Conservation (phyloP, 2,113 vertebrate genomes). For the Canis aureus region DNA sequence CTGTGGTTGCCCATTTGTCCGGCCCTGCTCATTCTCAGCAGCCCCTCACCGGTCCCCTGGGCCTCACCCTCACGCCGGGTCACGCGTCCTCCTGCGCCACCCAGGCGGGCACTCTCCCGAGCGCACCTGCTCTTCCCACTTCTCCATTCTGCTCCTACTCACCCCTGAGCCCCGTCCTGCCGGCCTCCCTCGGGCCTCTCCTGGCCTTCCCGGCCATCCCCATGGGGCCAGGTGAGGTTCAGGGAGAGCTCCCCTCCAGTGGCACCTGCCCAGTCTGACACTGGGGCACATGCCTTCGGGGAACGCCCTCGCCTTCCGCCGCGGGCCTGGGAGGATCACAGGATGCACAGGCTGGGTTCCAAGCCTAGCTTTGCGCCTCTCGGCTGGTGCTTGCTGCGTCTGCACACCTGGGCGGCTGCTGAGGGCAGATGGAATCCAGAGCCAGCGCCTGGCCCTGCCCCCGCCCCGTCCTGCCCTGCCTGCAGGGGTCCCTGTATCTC, state of each 20-base stretch:
- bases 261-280: fast-evolving
- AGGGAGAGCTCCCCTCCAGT: neutral
- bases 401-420: neutral
- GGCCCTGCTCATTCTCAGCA: neutral
- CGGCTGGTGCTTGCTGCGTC: neutral
- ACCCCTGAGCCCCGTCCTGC: neutral
- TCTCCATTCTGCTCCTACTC: neutral
- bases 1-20: neutral
- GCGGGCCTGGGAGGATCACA: neutral
- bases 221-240: neutral
- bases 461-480: neutral
- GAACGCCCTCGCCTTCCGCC: neutral
- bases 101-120: fast-evolving
- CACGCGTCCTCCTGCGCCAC: fast-evolving
- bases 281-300: neutral
- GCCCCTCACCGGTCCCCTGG: too few species aligned
- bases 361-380: neutral
- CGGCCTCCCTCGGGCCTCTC: neutral
- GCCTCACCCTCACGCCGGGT: fast-evolving
- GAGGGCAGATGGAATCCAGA: neutral
- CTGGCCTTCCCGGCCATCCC: neutral
- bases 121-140: neutral
- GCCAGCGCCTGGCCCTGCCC: neutral
- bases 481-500: neutral
- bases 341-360: neutral